A percentile compares a stretch with the other conserved stretches of the same genome.
These are phyloP conservation scores for Vulpes ferrilata DNA, from an alignment of 2,113 vertebrate genomes.

Conservation along the genomic window DNA sequence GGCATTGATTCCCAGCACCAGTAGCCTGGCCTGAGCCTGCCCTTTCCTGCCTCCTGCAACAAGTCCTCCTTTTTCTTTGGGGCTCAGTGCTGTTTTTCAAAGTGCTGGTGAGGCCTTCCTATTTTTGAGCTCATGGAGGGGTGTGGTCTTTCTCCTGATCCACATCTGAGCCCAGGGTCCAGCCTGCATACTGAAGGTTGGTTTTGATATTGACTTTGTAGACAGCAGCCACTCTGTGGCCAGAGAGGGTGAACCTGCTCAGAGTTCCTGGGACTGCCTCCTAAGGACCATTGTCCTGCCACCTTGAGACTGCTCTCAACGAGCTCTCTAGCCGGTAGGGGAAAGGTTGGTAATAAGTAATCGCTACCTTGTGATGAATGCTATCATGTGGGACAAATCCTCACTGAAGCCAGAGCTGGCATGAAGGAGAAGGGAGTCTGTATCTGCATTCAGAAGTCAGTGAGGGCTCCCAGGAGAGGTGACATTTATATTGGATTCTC, in stretches of 20 bases:
- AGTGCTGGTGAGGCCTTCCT: neutral
- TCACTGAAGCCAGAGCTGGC: too few relatives aligned
- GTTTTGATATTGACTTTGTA: neutral
- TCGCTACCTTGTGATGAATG: neutral
- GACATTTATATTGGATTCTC: neutral
- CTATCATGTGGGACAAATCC: neutral
- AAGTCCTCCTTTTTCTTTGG: neutral
- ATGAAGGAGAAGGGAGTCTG: neutral
- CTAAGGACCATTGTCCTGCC: neutral
- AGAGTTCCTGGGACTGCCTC: neutral
- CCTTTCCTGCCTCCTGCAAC: neutral
- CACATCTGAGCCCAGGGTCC: neutral
- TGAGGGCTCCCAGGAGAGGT: neutral
- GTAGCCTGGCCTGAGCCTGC: neutral
- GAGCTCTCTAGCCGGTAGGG: neutral
- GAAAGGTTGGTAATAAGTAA: neutral
- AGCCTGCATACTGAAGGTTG: neutral
- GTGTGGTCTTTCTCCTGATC: neutral
- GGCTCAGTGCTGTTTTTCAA: neutral
- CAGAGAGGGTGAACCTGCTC: neutral
- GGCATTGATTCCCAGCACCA: neutral
- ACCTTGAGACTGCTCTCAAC: neutral
- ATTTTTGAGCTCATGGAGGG: neutral
- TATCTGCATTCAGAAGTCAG: neutral
- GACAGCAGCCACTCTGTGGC: neutral